These are phyloP conservation scores for Odocoileus hemionus DNA, from an alignment of 2,113 vertebrate genomes.

Conservation along the genomic window DNA sequence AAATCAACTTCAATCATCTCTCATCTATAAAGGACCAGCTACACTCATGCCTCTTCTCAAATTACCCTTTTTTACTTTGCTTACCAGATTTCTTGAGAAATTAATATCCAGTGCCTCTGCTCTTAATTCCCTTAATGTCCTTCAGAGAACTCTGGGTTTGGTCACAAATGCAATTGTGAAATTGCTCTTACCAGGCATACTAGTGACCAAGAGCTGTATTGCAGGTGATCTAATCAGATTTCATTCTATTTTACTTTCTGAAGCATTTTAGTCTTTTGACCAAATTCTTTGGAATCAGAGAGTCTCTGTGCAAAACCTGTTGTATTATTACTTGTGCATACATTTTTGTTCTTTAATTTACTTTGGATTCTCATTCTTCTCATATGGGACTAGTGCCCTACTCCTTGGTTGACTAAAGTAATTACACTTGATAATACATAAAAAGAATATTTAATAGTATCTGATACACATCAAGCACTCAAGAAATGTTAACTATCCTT, in stretches of 20 bases:
- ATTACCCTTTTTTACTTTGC: not conserved
- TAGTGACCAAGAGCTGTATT: not conserved
- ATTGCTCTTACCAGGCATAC: not conserved
- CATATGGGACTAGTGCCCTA: not conserved
- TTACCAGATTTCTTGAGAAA: not conserved
- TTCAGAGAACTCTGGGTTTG: not conserved
- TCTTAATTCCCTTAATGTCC: not conserved
- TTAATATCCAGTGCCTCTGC: not conserved
- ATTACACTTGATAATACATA: not conserved
- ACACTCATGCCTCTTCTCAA: not conserved
- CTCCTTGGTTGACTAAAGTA: not conserved
- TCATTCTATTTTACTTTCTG: not conserved
- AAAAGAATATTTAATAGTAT: not conserved
- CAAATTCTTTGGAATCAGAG: not conserved
- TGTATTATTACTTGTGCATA: not conserved
- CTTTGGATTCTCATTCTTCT: not conserved
- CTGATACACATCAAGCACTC: not conserved
- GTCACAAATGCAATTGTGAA: not conserved
- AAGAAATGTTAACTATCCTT: not conserved
- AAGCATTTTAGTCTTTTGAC: not conserved
- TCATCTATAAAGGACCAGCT: not conserved
- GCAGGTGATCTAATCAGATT: not conserved
- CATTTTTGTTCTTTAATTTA: not conserved
- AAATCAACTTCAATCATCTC: not conserved
- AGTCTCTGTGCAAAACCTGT: not conserved